Base-by-base conservation (phyloP, 2,888 invertebrate species). In the Laspeyria flexula region DNA sequence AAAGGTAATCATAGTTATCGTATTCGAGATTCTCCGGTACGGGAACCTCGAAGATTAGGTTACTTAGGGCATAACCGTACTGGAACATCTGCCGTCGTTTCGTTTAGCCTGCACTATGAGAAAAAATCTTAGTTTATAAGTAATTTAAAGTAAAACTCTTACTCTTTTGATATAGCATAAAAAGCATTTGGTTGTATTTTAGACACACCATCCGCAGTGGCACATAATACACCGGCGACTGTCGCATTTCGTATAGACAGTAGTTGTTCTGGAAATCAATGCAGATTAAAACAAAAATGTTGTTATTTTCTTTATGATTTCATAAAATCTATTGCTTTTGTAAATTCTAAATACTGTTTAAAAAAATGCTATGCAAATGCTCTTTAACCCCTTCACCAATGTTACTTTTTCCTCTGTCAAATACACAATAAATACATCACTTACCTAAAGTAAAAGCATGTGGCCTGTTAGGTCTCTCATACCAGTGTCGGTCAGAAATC, bases 401-500 rank as follows among this genome's bases (percentile, higher is more conserved):
- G n/a, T n/a, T n/a, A n/a, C n/a, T n/a, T n/a, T n/a, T n/a, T n/a
- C n/a, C n/a, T n/a, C n/a, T n/a, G n/a, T n/a, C n/a, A n/a, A 21
- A 21, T 21, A 21, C 3, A 21, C 21, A 23, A 29, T 11, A 16
- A 37, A 1, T 18, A 13, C 13, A 34, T 12, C n/a, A 60, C 69
- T 66, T 46, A 82, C 83, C 67, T 15, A 10, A 9, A 2, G 65
- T 73, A 40, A 77, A 80, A 2, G 74, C 74, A 7, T 65, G 40
- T 1, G 76, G 77, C 18, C 75, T 57, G 10, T 56, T 49, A 0
- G 51, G 18, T 9, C 71, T 50, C 38, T 81, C 81, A 39, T 74
- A 87, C 97, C 97, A 97, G 85, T 96, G 96, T 68, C 97, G 93
- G 83, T 98, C 97, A 13, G 96, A 96, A 48, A 94, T 92, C 60